A percentile compares a stretch with the other conserved stretches of the same genome.
phyloP scores from a whole-genome alignment of 2,888 invertebrate genomes.

The Folsomia manolachei region DNA sequence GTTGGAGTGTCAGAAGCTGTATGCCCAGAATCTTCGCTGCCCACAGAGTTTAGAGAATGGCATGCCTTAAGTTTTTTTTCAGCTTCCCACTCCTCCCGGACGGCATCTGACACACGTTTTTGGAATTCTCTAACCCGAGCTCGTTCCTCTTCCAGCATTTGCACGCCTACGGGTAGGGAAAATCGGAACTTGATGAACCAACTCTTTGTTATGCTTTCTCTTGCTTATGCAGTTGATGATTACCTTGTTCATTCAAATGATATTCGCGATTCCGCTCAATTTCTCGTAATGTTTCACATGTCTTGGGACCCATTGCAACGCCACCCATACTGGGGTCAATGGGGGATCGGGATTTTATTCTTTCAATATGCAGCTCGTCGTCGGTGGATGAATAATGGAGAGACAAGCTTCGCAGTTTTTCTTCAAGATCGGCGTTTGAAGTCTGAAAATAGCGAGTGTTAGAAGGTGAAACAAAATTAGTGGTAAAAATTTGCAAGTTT shows the following conservation, averaged over 20 bases:
- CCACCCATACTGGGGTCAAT: constrained; percentile 63
- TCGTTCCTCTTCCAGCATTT: constrained; percentile 86
- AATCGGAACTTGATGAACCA: constrained; percentile 1
- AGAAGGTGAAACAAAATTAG: no score
- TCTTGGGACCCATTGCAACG: constrained; percentile 64
- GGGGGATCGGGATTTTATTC: constrained; percentile 79
- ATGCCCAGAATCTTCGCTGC: constrained; percentile 63
- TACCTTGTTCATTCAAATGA: constrained; percentile 86
- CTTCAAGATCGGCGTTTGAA: constrained; percentile 51
- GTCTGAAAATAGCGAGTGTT: constrained; percentile 22
- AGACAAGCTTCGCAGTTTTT: constrained; percentile 50
- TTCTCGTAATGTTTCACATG: constrained; percentile 81
- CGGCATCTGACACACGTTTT: constrained; percentile 82
- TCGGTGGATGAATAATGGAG: constrained; percentile 44
- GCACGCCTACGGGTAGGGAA: constrained; percentile 65
- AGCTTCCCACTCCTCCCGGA: constrained; percentile 80
- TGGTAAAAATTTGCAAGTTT: no score
- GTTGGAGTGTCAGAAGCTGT: constrained; percentile 61
- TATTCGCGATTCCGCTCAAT: constrained; percentile 82
- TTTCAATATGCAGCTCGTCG: constrained; percentile 66
- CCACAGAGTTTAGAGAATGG: constrained; percentile 63
- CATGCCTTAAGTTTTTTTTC: constrained; percentile 59
- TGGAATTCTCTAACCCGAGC: constrained; percentile 82
- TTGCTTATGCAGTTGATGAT: no score
- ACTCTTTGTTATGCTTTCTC: no score